Conservation (phyloP, 2,113 vertebrate genomes). For the Aplodontia rufa region DNA sequence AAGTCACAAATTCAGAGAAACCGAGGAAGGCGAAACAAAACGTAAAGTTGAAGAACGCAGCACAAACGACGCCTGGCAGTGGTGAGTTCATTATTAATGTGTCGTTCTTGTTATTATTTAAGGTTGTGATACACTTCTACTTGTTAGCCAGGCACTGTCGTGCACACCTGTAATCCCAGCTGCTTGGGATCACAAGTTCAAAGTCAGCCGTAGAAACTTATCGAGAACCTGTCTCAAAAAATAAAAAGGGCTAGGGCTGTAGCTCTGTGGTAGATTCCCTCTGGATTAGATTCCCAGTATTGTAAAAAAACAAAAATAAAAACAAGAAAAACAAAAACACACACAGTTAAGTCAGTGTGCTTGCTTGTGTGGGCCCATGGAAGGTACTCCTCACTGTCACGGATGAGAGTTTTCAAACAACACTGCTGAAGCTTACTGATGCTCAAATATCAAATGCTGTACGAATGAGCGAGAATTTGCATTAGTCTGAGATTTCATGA, state of each 20-base stretch:
- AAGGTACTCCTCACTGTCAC: not conserved
- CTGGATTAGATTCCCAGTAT: too few species aligned
- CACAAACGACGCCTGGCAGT: not conserved
- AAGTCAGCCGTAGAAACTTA: too few species aligned
- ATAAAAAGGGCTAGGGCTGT: too few species aligned
- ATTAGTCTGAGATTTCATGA: not conserved
- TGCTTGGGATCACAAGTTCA: too few species aligned
- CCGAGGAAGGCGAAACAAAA: conserved; percentile 82
- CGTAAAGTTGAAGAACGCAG: conserved; percentile 51
- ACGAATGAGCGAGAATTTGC: not conserved
- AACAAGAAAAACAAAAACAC: too few species aligned
- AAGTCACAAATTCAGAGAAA: conserved; percentile 83
- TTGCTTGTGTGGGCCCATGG: not conserved
- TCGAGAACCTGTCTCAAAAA: too few species aligned
- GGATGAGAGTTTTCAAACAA: not conserved
- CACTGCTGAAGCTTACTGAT: too few species aligned
- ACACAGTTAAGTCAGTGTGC: not conserved
- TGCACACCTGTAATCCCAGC: too few species aligned
- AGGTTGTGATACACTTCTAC: not conserved
- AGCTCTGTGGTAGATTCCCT: too few species aligned
- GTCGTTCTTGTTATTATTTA: not conserved
- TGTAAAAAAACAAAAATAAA: too few species aligned
- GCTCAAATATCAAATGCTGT: too few species aligned
- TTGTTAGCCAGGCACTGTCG: not conserved
- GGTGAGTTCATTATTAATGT: conserved; percentile 45